phyloP scores from a whole-genome alignment of 2,888 invertebrate species.

The Microdon myrmicae region DNA sequence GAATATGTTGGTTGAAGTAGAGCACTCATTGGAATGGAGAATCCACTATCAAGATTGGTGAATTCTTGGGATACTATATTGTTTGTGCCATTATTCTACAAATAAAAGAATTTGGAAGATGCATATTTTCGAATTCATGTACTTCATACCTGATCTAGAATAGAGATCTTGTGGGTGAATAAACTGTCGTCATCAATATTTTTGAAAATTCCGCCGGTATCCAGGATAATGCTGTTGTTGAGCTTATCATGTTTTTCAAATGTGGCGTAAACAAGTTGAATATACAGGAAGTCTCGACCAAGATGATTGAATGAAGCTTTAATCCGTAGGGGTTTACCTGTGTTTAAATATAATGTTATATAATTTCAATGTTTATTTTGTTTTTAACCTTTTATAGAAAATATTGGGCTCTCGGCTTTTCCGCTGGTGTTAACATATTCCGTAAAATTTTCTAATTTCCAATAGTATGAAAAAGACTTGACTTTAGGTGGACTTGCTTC shows the following conservation, averaged over 20 bases:
- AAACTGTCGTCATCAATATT: conserved; percentile 58
- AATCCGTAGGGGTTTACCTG: conserved; percentile 62
- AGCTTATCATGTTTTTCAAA: conserved; percentile 47
- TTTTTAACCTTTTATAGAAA: conserved; percentile 60
- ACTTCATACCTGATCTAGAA: conserved; percentile 61
- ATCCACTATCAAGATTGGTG: conserved; percentile 64
- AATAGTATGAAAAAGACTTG: conserved; percentile 64
- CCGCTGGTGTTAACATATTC: conserved; percentile 56
- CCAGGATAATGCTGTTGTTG: conserved; percentile 60
- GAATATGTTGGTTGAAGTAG: conserved; percentile 67
- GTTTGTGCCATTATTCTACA: conserved; percentile 57
- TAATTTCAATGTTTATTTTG: not conserved
- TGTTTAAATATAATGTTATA: conserved; percentile 47
- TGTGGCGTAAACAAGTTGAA: conserved; percentile 59
- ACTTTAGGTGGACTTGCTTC: conserved; percentile 21
- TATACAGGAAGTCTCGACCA: conserved; percentile 62
- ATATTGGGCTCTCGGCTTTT: conserved; percentile 60
- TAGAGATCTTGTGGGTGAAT: conserved; percentile 63
- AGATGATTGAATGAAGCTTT: conserved; percentile 65
- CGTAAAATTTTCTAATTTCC: conserved; percentile 65
- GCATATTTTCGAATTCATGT: not conserved
- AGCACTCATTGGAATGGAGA: conserved; percentile 68
- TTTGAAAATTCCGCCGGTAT: conserved; percentile 63
- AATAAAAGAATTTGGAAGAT: conserved; percentile 3
- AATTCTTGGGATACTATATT: conserved; percentile 65